Evolutionary conservation across 2,797 vertebrate genomes (phyloP).

Genomic region (Sebastes aleutianus): DNA sequence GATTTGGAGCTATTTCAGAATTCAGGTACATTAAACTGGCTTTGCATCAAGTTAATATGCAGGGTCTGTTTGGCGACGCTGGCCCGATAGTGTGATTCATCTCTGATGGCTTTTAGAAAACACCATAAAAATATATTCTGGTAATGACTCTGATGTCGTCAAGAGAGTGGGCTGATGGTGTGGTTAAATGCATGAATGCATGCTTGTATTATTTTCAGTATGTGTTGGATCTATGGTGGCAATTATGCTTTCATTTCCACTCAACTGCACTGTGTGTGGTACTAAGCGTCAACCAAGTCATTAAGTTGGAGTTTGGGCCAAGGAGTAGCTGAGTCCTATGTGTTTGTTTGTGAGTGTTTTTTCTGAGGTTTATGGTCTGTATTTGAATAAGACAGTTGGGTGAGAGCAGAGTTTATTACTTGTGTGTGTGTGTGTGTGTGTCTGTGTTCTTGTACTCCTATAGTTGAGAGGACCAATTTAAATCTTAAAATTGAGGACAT

Average conservation of each 20-base stretch:
- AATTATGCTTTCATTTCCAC: conserved; percentile 82
- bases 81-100: conserved; percentile 71
- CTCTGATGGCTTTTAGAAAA: conserved; percentile 74
- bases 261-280: conserved; percentile 74
- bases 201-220: conserved; percentile 78
- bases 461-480: conserved; percentile 19
- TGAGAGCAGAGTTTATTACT: conserved; percentile 44
- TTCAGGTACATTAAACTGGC: conserved; percentile 79
- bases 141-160: conserved; percentile 75
- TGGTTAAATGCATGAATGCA: conserved; percentile 81
- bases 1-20: conserved; percentile 77
- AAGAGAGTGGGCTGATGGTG: conserved; percentile 73
- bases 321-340: conserved; percentile 64
- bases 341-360: conserved; percentile 66
- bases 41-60: conserved; percentile 70
- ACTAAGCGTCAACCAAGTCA: conserved; percentile 74
- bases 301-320: conserved; percentile 71
- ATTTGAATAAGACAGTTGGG: conserved; percentile 64
- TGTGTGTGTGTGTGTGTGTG: conserved; percentile 5
- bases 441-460: conserved; percentile 3
- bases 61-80: conserved; percentile 58
- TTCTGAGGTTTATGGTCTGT: conserved; percentile 68
- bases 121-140: conserved; percentile 77
- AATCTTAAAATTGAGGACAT: conserved; percentile 12
- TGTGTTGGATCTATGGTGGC: conserved; percentile 78